Conservation (phyloP, 1,140 invertebrate species). For the Cryptotermes secundus region DNA sequence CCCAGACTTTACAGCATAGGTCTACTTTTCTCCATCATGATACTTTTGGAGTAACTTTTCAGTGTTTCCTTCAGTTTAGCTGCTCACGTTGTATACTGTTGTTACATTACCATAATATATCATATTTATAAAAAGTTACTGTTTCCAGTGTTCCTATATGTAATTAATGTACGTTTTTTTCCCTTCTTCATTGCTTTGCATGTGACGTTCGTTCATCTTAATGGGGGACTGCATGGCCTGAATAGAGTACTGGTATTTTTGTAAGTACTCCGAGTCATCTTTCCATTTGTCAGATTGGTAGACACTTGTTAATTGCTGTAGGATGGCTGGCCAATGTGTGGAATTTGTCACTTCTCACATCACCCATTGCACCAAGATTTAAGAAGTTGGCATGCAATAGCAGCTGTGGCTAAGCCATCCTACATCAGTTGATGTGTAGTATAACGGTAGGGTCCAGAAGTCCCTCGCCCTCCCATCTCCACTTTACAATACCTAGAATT, state of each 20-base stretch:
- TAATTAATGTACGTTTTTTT: constrained; percentile 39
- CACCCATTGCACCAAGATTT: not conserved
- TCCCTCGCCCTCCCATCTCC: not conserved
- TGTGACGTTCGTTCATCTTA: constrained; percentile 34
- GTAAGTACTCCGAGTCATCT: constrained; percentile 35
- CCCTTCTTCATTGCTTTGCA: constrained; percentile 38
- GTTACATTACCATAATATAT: constrained; percentile 17
- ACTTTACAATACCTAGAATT: not conserved
- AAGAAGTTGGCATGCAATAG: not conserved
- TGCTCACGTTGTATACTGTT: constrained; percentile 12
- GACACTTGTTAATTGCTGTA: not conserved
- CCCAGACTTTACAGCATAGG: not conserved
- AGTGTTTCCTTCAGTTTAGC: not conserved
- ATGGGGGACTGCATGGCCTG: constrained; percentile 37
- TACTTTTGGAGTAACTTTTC: not conserved
- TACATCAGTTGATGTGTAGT: not conserved
- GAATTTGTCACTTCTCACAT: not conserved
- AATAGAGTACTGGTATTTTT: constrained; percentile 35
- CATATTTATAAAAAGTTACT: constrained; percentile 21
- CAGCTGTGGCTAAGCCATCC: not conserved
- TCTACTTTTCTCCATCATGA: not conserved
- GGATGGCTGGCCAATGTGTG: constrained; percentile 2
- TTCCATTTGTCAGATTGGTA: constrained; percentile 18
- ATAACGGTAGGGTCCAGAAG: not conserved
- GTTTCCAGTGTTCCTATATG: constrained; percentile 32